These are phyloP conservation scores for Sebastes hopkinsi DNA, from an alignment of 2,797 vertebrate species.

Conservation along the genomic window DNA sequence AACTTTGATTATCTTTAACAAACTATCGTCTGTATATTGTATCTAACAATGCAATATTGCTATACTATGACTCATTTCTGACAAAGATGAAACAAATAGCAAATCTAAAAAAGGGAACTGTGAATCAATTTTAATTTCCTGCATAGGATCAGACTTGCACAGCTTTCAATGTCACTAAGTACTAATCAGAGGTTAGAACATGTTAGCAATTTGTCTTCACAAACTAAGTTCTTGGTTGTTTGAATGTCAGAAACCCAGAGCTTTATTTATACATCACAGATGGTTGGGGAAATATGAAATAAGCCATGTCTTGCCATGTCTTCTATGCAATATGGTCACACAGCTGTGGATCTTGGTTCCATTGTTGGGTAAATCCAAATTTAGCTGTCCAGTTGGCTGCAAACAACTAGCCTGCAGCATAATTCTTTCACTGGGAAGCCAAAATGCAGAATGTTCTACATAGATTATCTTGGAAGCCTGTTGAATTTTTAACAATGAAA, in stretches of 20 bases:
- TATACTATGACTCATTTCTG: neutral
- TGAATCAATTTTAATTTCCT: neutral
- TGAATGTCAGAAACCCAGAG: conserved; percentile 42
- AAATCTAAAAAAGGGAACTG: neutral
- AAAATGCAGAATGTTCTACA: conserved; percentile 68
- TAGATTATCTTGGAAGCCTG: conserved; percentile 63
- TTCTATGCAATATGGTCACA: conserved; percentile 75
- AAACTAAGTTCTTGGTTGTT: conserved; percentile 34
- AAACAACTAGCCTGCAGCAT: conserved; percentile 67
- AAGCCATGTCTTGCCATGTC: conserved; percentile 58
- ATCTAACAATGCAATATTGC: neutral
- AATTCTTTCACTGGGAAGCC: conserved; percentile 61
- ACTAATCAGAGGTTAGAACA: neutral
- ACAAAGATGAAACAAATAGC: neutral
- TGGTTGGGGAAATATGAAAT: conserved; percentile 66
- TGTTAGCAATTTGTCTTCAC: conserved; percentile 2
- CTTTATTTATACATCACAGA: conserved; percentile 69
- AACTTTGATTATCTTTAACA: neutral
- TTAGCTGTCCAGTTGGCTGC: conserved; percentile 76
- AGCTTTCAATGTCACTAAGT: neutral
- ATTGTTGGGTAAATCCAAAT: conserved; percentile 75
- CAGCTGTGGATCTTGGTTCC: conserved; percentile 73
- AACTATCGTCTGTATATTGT: neutral
- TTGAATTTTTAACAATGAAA: conserved; percentile 56
- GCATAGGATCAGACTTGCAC: neutral